Evolutionary conservation across 2,113 vertebrate genomes (phyloP), one percentile per base, ranked within the genome.

Genomic region (Gymnorhina tibicen): DNA sequence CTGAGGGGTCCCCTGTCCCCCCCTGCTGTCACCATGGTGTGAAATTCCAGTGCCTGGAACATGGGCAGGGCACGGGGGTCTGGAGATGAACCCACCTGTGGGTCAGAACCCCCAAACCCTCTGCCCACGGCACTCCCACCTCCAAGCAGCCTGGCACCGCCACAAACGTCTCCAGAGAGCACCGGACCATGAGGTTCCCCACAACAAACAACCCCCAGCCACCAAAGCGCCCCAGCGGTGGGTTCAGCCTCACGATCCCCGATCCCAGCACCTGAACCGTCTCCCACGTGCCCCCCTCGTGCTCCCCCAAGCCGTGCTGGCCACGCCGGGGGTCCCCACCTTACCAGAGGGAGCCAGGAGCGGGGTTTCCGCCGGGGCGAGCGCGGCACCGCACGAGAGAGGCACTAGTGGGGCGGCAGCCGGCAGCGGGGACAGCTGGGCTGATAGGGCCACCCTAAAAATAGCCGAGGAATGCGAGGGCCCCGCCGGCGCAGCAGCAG

Each of bases 401-500:
- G 89, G 94, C 92, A 56, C 66, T 14, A 5, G 4, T 22, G 87
- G 92, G 93, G 89, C 32, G 2, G 93, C 86, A 85, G 93, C 58
- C 93, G 92, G 93, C 93, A 80, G 95, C 86, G 39, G 95, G 97
- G 98, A 99, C 99, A 99, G 98, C 99, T 99, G 99, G 97, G 97
- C 95, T 87, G 98, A 98, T 98, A 98, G 72, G 73, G 88, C 88
- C 95, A 85, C 96, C 97, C 97, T 98, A 99, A 98, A 99, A 98
- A 98, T 99, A 99, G 98, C 94, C 41, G 4, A 95, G 89, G 98
- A 98, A 98, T 98, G 97, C 33, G 44, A 95, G 91, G 84, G 85
- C 52, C 96, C 95, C 93, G 67, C 60, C 84, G 78, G 64, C 83
- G 74, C 62, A 78, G 95, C 83, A 91, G 85, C 69, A 83, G 89